A percentile compares a stretch with the other conserved stretches of the same genome.
These are phyloP conservation scores for Acanthosepion pharaonis DNA, from an alignment of 2,888 invertebrate genomes.

Conservation along the genomic window DNA sequence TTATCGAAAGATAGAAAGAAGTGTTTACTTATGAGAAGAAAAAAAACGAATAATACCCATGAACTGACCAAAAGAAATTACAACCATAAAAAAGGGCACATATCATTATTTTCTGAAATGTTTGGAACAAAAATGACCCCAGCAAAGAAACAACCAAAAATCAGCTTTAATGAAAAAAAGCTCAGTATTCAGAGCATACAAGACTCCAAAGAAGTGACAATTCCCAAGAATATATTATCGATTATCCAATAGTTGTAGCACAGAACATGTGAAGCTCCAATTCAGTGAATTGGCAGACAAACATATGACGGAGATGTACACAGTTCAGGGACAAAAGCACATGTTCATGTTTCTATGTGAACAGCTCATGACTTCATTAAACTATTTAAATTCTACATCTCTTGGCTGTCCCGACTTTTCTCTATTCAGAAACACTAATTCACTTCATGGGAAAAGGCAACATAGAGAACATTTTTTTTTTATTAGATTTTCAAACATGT, in stretches of 20 bases:
- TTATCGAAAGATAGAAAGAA: not conserved
- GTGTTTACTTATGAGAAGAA: no score
- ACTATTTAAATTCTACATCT: not conserved
- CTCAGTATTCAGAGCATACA: not conserved
- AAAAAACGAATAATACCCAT: not conserved
- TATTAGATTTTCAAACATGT: not conserved
- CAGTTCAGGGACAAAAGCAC: not conserved
- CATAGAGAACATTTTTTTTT: not conserved
- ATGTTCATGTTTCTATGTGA: not conserved
- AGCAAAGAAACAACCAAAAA: no score
- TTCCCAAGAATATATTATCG: not conserved
- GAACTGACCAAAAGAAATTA: no score
- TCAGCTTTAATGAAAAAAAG: not conserved
- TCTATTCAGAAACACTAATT: not conserved
- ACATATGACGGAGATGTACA: not conserved
- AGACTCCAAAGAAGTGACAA: not conserved
- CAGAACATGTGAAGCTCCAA: not conserved
- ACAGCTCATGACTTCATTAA: slow-evolving; percentile 14
- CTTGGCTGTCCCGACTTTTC: not conserved
- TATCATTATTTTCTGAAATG: no score
- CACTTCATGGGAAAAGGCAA: not conserved
- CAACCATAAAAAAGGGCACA: no score
- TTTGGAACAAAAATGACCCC: no score
- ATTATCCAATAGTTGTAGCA: not conserved
- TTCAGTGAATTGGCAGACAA: not conserved